Base-by-base conservation (phyloP, 1,140 invertebrate species). In the Drosophila oshimai region DNA sequence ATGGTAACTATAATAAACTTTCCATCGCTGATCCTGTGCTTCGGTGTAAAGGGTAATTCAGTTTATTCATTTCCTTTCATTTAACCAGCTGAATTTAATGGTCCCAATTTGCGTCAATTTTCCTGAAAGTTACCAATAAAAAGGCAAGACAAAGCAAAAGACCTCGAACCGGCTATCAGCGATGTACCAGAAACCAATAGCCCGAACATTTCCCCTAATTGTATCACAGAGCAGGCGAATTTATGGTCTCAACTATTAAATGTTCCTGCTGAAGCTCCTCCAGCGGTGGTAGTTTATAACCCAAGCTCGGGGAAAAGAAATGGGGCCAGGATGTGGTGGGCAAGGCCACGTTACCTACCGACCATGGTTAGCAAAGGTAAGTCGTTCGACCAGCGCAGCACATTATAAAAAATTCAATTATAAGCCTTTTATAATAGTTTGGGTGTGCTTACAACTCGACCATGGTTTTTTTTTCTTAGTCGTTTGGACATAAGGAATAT, bases 381-480 rank as follows among this genome's bases (percentile, higher is more conserved):
- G 49, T 51, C 53, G 44, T 45, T 64, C 39, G 28, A 17, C 28
- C 64, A 79, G 53, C 53, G 57, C 44, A 72, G 75, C 71, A 78
- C 45, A 74, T 72, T 80, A 80, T 73, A 80, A 76, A 86, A 86
- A 87, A 87, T 86, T 86, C 72, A 80, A 86, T 86, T 86, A 80
- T 73, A 76, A 71, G 57, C 45, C 55, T 86, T 70, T 80, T 76
- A 73, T 73, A 86, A 86, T 76, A 33, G 65, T 50, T 41, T 60
- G 41, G 44, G 51, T 42, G 44, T 46, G 47, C 26, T 65, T 62
- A 45, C 74, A 84, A 54, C 74, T 72, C 55, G 29, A 26, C 12
- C 9, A 18, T 9, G 41, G 15, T 28, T 36, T 39, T 41, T 33
- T 18, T 1, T 9, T 46, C 2, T 34, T 10, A 6, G 5, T 28